phyloP scores from a whole-genome alignment of 2,113 vertebrate genomes.

The Catagonus wagneri region DNA sequence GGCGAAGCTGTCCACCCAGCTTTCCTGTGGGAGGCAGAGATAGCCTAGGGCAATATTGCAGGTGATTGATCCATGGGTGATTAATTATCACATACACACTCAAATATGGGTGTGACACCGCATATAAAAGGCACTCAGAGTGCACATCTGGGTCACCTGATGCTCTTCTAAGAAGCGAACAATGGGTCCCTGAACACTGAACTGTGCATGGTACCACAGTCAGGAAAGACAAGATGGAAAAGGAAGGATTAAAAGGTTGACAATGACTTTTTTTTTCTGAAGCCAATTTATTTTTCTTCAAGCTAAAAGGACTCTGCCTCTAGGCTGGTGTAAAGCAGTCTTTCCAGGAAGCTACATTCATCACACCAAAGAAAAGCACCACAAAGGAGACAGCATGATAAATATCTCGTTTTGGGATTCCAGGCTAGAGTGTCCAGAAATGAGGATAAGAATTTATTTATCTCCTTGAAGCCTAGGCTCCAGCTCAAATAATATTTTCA shows the following conservation, averaged over 20 bases:
- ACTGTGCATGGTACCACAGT: neutral
- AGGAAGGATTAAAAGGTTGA: constrained; percentile 74
- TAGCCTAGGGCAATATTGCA: neutral
- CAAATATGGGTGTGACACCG: constrained; percentile 59
- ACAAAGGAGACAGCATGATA: constrained; percentile 76
- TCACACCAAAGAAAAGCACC: constrained; percentile 70
- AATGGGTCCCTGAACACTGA: constrained; percentile 61
- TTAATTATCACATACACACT: constrained; percentile 63
- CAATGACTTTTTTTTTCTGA: constrained; percentile 42
- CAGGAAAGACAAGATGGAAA: constrained; percentile 57
- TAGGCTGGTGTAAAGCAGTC: constrained; percentile 28
- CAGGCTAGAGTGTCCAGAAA: constrained; percentile 62
- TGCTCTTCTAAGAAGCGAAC: constrained; percentile 55
- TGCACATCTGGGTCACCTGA: constrained; percentile 18
- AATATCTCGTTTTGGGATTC: constrained; percentile 63
- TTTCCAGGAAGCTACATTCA: constrained; percentile 76
- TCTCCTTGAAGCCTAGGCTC: constrained; percentile 47
- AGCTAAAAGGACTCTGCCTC: constrained; percentile 72
- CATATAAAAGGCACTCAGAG: constrained; percentile 39
- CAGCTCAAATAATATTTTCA: constrained; percentile 58
- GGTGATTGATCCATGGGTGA: neutral
- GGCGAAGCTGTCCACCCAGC: constrained; percentile 56
- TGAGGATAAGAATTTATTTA: constrained; percentile 68
- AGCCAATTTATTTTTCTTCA: constrained; percentile 78
- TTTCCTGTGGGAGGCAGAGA: constrained; percentile 59